Evolutionary conservation across 2,797 vertebrate species (phyloP), one percentile per base, ranked within the genome.

Genomic region (Scolopax bukidnonensis): DNA sequence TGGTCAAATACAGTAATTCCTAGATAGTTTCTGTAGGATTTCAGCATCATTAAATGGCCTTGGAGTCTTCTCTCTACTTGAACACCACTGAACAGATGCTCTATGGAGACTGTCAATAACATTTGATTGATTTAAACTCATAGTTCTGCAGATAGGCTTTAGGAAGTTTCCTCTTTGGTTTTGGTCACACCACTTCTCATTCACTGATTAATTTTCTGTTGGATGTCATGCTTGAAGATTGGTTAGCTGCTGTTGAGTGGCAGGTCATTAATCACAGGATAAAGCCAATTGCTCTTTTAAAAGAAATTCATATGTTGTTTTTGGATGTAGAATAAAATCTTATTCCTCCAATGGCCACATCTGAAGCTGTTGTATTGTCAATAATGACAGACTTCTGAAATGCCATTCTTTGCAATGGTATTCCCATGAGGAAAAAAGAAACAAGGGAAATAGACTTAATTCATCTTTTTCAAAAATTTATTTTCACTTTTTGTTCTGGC

Each of bases 211-310:
- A 95, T 96, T 96, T 93, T 75, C 78, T 50, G 1, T 84, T 84
- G 79, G 51, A 74, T 33, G 10, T 71, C 70, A 63, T 84, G 51
- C 38, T 27, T 61, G 67, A 94, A 93, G 78, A 91, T 50, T 90
- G 85, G 87, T 81, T 89, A 95, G 93, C 79, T 95, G 65, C 21
- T 90, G 23, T 79, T 93, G 94, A 97, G 78, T 91, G 90, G 50
- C 91, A 95, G 90, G 36, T 90, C 93, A 95, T 97, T 96, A 95
- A 97, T 97, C 97, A 97, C 59, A 92, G 33, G 28, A 75, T 36
- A 97, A 89, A 90, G 90, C 68, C 93, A 97, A 95, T 87, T 73
- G 54, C 27, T 96, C 59, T 95, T 97, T 96, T 89, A 96, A 91
- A 83, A 47, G 33, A 93, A 96, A 96, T 71, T 64, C 77, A 80